Conservation (phyloP, 2,888 invertebrate genomes). For the Diogma glabrata region DNA sequence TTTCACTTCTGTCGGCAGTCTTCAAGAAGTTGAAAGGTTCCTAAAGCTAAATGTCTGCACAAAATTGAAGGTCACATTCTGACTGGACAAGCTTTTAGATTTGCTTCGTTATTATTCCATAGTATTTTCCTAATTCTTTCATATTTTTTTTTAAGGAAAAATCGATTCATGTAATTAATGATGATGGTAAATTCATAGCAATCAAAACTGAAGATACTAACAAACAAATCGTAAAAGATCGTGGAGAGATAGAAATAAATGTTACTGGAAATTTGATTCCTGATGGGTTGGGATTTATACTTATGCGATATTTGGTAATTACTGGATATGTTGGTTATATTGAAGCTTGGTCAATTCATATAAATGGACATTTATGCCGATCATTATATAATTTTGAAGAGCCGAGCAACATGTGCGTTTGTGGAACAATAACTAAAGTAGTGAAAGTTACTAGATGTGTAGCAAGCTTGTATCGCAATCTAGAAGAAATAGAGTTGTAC, state of each 20-base stretch:
- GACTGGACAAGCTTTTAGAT: no score
- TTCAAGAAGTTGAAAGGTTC: no score
- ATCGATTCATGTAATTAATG: background rate
- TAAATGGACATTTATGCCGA: constrained; percentile 21
- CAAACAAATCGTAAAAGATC: background rate
- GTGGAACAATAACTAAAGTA: background rate
- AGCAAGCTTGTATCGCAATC: constrained; percentile 1
- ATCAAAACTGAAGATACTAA: constrained; percentile 7
- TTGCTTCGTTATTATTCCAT: no score
- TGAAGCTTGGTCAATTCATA: constrained; percentile 28
- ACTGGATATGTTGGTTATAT: constrained; percentile 26
- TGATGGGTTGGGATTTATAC: constrained; percentile 29
- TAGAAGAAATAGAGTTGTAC: constrained; percentile 14
- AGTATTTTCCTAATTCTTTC: background rate
- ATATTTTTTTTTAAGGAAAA: background rate
- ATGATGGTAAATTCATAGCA: constrained; percentile 1
- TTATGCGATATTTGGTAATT: constrained; percentile 28
- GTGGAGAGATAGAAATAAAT: constrained; percentile 5
- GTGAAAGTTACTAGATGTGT: background rate
- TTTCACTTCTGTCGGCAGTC: no score
- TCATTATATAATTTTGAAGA: background rate
- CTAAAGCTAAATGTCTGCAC: no score
- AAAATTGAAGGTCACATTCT: no score
- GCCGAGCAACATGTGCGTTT: background rate
- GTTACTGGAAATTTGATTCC: constrained; percentile 24